Evolutionary conservation across 2,113 vertebrate species (phyloP), one percentile per base, ranked within the genome.

Genomic region (Dipodomys stephensi): DNA sequence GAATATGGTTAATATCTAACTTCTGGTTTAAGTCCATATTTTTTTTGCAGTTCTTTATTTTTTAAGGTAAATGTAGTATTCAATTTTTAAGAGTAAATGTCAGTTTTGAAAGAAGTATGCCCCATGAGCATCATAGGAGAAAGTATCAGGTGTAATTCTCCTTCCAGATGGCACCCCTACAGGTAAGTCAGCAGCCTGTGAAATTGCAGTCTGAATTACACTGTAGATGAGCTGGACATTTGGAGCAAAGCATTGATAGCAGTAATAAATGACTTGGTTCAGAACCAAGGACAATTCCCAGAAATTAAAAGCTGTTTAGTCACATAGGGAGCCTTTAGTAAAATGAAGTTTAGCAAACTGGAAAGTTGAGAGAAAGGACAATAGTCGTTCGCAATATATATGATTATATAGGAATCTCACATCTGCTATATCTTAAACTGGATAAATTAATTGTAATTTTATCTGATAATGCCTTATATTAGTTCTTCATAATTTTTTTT

Each of bases 121-220:
- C 93, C 83, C 95, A 30, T 88, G 53, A 97, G 89, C 96, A 95
- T 97, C 83, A 77, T 1, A 22, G 97, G 95, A 95, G 95, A 83
- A 94, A 84, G 35, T 57, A 57, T 96, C 76, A 84, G 96, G 94
- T 98, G 69, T 98, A 97, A 98, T 98, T 98, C 93, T 96, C 87
- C 91, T 96, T 97, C 96, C 97, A 98, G 98, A 97, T 97, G 96
- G 98, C 98, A 97, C 97, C 98, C 98, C 98, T 99, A 98, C 98
- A 98, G 99, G 98, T 99, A 98, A 99, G 97, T 98, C 99, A 99
- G 98, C 96, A 98, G 99, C 98, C 98, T 99, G 98, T 99, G 99
- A 99, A 99, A 99, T 99, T 99, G 97, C 98, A 98, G 98, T 98
- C 97, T 98, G 98, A 98, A 99, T 99, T 99, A 98, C 97, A 97